These are phyloP conservation scores for Lomographa bimaculata DNA, from an alignment of 2,888 invertebrate species.

Conservation along the genomic window DNA sequence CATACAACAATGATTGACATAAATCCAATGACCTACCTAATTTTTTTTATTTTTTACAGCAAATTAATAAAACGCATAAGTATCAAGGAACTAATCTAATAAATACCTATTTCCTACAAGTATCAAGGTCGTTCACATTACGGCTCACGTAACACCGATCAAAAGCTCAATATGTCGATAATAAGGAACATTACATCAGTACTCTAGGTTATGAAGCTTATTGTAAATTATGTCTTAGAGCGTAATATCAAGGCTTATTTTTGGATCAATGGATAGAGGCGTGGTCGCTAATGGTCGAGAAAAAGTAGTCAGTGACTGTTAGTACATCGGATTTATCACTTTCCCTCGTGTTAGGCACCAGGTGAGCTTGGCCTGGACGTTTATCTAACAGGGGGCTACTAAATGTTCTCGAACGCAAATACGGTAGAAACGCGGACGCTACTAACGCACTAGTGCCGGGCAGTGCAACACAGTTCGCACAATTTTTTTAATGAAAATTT, in stretches of 20 bases:
- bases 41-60: too few species aligned
- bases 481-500: too few species aligned
- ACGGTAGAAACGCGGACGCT: too few species aligned
- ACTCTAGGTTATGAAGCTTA: not conserved
- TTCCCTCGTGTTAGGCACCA: constrained; percentile 51
- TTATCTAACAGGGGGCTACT: constrained; percentile 44
- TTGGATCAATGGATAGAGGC: constrained; percentile 18
- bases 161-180: not conserved
- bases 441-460: too few species aligned
- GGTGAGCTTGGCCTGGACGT: constrained; percentile 46
- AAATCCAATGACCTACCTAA: too few species aligned
- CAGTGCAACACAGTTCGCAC: too few species aligned
- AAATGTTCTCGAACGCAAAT: constrained; percentile 42
- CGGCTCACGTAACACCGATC: not conserved
- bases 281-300: constrained; percentile 39
- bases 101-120: constrained; percentile 1
- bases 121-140: constrained; percentile 1
- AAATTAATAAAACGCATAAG: too few species aligned
- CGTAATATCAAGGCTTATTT: constrained; percentile 5
- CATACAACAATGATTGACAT: too few species aligned
- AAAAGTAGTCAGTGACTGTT: constrained; percentile 41
- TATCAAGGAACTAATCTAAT: too few species aligned
- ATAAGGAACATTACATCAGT: constrained; percentile 8
- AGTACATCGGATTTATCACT: constrained; percentile 58
- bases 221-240: constrained; percentile 17